Evolutionary conservation across 2,888 invertebrate genomes (phyloP), one percentile per base, ranked within the genome.

Genomic region (Parnassius apollo): DNA sequence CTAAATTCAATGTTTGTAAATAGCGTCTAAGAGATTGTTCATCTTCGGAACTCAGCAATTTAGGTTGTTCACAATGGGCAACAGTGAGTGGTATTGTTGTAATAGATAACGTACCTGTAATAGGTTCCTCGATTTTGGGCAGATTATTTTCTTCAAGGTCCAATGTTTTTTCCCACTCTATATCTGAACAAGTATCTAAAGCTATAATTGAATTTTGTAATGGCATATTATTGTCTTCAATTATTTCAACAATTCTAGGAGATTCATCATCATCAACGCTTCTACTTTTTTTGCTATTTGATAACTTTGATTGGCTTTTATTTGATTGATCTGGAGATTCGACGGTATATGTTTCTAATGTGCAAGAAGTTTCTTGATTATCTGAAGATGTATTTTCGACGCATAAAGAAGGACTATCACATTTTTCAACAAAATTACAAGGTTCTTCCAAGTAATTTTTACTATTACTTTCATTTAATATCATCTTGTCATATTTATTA

Each of bases 181-280:
- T 81, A 69, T 94, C 94, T 0, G 94, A 93, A 63, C 94, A 94
- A 25, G 93, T 93, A 80, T 95, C 95, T 49, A 93, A 92, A 42
- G 95, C 78, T 11, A 93, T 88, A 71, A 89, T 89, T 71, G 83
- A 89, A 65, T 84, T 87, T 62, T 93, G 91, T 61, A 88, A 79
- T 50, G 87, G 69, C 46, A 71, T 71, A 64, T 73, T 77, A 45
- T 81, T 80, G 60, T 81, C 75, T 65, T 81, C 90, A 13, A 82
- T 82, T 53, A 92, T 76, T 75, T 92, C 92, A 61, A 82, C 77
- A 63, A 92, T 92, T 68, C 86, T 87, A 10, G 91, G 84, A 54
- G 72, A 78, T 58, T 92, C 91, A 57, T 91, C 91, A 62, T 89
- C 84, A 70, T 92, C 92, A 54, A 91, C 83, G 69, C 92, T 92